A percentile compares a stretch with the other conserved stretches of the same genome.
These are phyloP conservation scores for Perccottus glenii DNA, from an alignment of 2,113 vertebrate genomes.

Conservation along the genomic window DNA sequence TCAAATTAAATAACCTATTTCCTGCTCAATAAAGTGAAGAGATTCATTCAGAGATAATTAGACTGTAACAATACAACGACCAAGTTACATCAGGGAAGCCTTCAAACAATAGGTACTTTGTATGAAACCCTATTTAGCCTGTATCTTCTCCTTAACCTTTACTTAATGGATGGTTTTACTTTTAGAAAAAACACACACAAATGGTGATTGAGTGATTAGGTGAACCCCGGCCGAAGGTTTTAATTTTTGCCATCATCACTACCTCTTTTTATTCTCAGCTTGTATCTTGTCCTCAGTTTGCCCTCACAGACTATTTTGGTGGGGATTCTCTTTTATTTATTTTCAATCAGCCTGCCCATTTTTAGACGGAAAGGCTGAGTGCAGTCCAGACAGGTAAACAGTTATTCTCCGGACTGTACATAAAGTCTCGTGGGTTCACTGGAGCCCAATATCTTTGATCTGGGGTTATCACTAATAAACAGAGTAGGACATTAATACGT, in stretches of 20 bases:
- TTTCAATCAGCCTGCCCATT: conserved; percentile 7
- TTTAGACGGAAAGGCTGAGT: neutral
- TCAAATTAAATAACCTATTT: neutral
- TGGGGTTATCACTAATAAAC: neutral
- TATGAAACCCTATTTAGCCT: too few relatives aligned
- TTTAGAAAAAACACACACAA: neutral
- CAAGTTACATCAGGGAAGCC: too few relatives aligned
- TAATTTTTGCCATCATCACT: conserved; percentile 45
- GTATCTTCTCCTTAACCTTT: too few relatives aligned
- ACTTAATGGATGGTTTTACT: too few relatives aligned
- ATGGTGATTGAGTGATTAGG: conserved; percentile 32
- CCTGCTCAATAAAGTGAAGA: too few relatives aligned
- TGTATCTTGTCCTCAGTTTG: conserved; percentile 20
- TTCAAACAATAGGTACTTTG: too few relatives aligned
- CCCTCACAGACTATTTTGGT: conserved; percentile 4
- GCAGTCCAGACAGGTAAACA: neutral
- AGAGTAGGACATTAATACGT: neutral
- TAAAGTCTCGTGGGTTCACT: neutral
- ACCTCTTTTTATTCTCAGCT: conserved; percentile 23
- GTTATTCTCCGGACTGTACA: neutral
- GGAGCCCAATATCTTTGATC: neutral
- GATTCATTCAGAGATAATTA: too few relatives aligned
- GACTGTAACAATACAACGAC: too few relatives aligned
- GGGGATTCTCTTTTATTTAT: conserved; percentile 5
- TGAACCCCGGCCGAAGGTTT: too few relatives aligned